phyloP scores from a whole-genome alignment of 2,113 vertebrate species.

The Circaetus cinerascens region DNA sequence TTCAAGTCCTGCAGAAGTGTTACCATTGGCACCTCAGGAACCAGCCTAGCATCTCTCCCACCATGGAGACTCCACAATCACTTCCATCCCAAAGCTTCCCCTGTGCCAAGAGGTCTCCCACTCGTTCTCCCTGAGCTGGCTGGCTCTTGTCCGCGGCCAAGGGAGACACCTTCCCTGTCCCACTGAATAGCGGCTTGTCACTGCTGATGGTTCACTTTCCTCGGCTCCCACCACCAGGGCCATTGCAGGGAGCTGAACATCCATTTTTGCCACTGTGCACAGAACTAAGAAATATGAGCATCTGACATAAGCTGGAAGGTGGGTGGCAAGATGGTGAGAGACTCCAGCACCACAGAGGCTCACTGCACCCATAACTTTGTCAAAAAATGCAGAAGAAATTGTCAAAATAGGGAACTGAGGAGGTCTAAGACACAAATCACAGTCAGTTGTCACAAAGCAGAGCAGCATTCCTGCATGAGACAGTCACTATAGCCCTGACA shows the following conservation, averaged over 20 bases:
- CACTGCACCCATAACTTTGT: background rate
- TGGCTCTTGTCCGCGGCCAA: background rate
- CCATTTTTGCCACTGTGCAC: background rate
- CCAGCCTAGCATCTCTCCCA: background rate
- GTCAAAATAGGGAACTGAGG: background rate
- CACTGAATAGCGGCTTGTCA: background rate
- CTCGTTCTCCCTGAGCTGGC: background rate
- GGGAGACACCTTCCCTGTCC: background rate
- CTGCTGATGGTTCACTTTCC: background rate
- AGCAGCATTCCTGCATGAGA: background rate
- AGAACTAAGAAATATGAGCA: background rate
- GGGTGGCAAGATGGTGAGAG: background rate
- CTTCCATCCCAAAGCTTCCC: background rate
- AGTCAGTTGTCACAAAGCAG: background rate
- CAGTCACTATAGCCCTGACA: background rate
- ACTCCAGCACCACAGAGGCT: background rate
- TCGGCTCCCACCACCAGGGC: background rate
- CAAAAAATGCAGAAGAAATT: background rate
- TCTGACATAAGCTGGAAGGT: background rate
- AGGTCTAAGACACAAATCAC: background rate
- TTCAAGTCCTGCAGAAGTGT: background rate
- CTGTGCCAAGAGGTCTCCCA: rapidly evolving
- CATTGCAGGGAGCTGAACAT: background rate
- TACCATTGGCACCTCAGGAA: background rate
- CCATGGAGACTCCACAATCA: rapidly evolving